Evolutionary conservation across 2,797 vertebrate genomes (phyloP).

Genomic region (Phaenicophaeus curvirostris): DNA sequence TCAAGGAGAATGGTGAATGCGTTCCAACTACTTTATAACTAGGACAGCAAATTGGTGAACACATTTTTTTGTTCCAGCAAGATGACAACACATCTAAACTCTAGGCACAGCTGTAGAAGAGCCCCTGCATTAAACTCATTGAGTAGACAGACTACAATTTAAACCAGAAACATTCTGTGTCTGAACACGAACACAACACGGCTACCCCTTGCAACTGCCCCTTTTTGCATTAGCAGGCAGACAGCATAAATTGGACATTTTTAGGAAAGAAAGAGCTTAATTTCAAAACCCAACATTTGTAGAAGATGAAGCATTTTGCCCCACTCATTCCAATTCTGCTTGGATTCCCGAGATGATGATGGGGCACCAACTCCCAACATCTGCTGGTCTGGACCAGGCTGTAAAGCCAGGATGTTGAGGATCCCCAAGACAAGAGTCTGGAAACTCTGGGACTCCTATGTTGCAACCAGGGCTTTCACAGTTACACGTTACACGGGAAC

Average conservation of each 20-base stretch:
- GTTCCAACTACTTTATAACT: not conserved
- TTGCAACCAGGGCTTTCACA: not conserved
- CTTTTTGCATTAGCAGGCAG: not conserved
- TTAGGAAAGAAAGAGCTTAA: not conserved
- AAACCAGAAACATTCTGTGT: not conserved
- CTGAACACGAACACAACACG: not conserved
- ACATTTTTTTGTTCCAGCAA: not conserved
- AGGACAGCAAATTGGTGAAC: not conserved
- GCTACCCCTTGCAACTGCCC: not conserved
- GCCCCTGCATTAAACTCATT: not conserved
- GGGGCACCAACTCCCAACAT: not conserved
- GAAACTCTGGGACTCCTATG: not conserved
- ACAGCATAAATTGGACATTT: not conserved
- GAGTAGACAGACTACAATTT: not conserved
- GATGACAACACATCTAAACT: not conserved
- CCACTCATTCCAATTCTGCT: not conserved
- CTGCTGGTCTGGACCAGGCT: not conserved
- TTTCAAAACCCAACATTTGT: not conserved
- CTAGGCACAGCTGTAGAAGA: not conserved
- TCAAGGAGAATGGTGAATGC: not conserved
- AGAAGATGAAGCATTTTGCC: not conserved
- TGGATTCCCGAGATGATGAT: not conserved
- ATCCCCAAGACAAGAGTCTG: not conserved
- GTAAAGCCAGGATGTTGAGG: not conserved
- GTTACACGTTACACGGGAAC: not conserved